These are phyloP conservation scores for Astropecten irregularis DNA, from an alignment of 53 echinoderm and acorn worm genomes.

Conservation along the genomic window DNA sequence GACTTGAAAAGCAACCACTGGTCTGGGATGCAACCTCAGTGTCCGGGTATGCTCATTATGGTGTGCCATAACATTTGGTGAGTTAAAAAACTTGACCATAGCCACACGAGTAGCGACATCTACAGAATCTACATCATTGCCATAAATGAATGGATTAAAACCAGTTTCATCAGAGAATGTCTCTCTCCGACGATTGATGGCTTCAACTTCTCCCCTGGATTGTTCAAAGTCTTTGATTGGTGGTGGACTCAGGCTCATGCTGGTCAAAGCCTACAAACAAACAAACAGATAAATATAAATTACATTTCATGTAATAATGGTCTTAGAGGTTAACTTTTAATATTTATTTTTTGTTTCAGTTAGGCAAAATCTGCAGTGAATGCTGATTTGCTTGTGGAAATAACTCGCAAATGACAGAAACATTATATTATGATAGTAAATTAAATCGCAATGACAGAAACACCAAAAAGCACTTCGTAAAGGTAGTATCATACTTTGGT, in stretches of 20 bases:
- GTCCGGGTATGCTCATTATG: constrained; percentile 92
- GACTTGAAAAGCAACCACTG: constrained; percentile 95
- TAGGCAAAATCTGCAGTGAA: not conserved
- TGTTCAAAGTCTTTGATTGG: constrained; percentile 93
- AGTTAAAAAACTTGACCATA: constrained; percentile 95
- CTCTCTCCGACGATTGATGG: constrained; percentile 66
- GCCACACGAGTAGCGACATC: constrained; percentile 95
- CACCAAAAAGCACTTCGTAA: too few species aligned
- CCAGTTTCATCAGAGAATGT: constrained; percentile 65
- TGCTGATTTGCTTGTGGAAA: not conserved
- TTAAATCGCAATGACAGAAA: too few species aligned
- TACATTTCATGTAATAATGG: too few species aligned
- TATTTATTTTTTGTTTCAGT: not conserved
- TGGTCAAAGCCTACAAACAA: constrained; percentile 73
- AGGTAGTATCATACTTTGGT: too few species aligned
- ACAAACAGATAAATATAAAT: too few species aligned
- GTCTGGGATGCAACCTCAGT: constrained; percentile 84
- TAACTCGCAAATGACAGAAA: not conserved
- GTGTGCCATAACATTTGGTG: constrained; percentile 87
- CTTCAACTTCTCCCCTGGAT: constrained; percentile 80
- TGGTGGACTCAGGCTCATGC: constrained; percentile 91
- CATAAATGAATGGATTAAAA: constrained; percentile 88
- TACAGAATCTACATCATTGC: constrained; percentile 95
- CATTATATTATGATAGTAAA: too few species aligned
- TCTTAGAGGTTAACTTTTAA: too few species aligned